Conservation (phyloP, 2,113 vertebrate species). For the Paramisgurnus dabryanus region DNA sequence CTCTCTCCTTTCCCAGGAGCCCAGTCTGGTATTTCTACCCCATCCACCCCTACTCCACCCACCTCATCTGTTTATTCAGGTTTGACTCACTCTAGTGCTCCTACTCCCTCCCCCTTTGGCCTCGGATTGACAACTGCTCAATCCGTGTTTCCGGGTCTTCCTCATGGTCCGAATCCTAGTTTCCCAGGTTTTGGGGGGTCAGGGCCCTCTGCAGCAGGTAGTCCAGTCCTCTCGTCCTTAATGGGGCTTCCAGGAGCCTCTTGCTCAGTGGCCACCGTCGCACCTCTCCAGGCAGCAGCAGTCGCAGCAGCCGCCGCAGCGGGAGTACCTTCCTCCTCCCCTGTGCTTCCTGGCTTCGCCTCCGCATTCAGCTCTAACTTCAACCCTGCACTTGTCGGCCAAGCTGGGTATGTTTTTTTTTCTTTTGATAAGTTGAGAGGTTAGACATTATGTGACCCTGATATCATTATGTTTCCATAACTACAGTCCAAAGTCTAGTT, state of each 20-base stretch:
- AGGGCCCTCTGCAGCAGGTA: conserved; percentile 79
- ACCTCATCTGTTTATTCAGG: conserved; percentile 76
- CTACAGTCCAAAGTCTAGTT: background rate
- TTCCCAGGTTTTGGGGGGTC: conserved; percentile 89
- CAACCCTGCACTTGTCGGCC: conserved; percentile 86
- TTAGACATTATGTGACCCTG: background rate
- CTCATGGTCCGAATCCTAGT: conserved; percentile 78
- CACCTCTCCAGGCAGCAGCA: conserved; percentile 79
- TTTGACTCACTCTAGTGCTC: conserved; percentile 72
- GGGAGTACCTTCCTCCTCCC: conserved; percentile 80
- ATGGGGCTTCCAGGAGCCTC: conserved; percentile 87
- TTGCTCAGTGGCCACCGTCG: conserved; percentile 83
- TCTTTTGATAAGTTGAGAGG: background rate
- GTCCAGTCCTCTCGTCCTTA: conserved; percentile 88
- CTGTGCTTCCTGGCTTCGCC: conserved; percentile 91
- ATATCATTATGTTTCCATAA: background rate
- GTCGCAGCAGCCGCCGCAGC: conserved; percentile 75
- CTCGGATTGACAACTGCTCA: conserved; percentile 84
- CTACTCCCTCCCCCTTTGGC: conserved; percentile 78
- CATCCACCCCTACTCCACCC: conserved; percentile 63
- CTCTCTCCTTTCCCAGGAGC: conserved; percentile 82
- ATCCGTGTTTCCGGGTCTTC: conserved; percentile 81
- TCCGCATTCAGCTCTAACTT: conserved; percentile 97
- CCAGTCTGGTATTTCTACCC: conserved; percentile 68
- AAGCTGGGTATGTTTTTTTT: conserved; percentile 77